These are phyloP conservation scores for Alsophila aescularia DNA, from an alignment of 2,888 invertebrate species.

Conservation along the genomic window DNA sequence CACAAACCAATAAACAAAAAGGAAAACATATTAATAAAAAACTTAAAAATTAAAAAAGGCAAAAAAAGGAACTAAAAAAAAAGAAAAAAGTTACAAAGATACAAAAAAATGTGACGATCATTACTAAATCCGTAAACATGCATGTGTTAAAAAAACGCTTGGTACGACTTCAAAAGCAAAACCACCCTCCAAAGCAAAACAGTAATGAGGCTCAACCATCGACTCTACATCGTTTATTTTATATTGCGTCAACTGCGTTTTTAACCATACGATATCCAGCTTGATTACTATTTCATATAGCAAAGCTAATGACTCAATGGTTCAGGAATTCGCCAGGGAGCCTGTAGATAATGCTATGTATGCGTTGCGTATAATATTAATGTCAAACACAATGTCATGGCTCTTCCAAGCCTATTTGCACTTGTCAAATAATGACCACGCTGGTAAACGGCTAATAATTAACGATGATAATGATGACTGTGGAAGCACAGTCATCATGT, in stretches of 20 bases:
- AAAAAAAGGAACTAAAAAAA: too few species aligned
- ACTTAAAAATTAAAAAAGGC: too few species aligned
- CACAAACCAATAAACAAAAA: too few species aligned
- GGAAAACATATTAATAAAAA: too few species aligned
- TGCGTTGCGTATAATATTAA: neutral
- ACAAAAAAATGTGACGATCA: too few species aligned
- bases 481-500: too few species aligned
- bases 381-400: neutral
- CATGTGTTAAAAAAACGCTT: too few species aligned
- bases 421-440: neutral
- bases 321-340: constrained; percentile 1
- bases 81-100: too few species aligned
- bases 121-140: too few species aligned
- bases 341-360: neutral
- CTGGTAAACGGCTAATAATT: neutral
- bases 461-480: too few species aligned
- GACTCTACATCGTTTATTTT: constrained; percentile 10
- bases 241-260: constrained; percentile 19
- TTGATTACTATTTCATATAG: constrained; percentile 30
- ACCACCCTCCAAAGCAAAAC: too few species aligned
- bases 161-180: neutral
- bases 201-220: too few species aligned
- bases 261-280: constrained; percentile 28
- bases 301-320: constrained; percentile 27
- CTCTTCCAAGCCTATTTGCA: neutral